Evolutionary conservation across 2,888 invertebrate species (phyloP).

Genomic region (Rapana venosa): DNA sequence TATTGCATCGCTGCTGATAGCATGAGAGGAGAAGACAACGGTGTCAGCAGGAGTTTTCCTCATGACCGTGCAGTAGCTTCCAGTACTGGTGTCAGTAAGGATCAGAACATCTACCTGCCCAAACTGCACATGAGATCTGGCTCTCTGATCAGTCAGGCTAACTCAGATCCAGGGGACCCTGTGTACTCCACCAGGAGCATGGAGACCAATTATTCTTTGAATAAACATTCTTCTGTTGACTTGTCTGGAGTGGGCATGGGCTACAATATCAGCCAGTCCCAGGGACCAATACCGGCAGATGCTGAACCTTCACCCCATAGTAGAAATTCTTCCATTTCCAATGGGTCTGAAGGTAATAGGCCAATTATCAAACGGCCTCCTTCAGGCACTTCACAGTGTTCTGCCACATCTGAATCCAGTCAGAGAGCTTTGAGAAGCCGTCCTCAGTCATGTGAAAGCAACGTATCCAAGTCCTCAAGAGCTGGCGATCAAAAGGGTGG

Average conservation of each 20-base stretch:
- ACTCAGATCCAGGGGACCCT: neutral
- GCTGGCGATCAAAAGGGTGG: neutral
- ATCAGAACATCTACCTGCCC: neutral
- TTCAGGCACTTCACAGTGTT: slow-evolving; percentile 1
- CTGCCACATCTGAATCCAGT: neutral
- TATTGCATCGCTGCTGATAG: neutral
- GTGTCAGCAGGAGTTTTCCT: slow-evolving; percentile 1
- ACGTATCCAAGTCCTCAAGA: neutral
- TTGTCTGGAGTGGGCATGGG: neutral
- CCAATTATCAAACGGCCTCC: slow-evolving; percentile 23
- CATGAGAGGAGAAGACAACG: slow-evolving; percentile 19
- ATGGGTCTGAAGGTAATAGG: neutral
- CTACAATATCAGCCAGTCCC: no score
- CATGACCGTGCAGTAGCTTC: neutral
- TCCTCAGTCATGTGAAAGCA: neutral
- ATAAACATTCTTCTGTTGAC: neutral
- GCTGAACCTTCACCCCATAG: neutral
- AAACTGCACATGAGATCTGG: slow-evolving; percentile 12
- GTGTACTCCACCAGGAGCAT: slow-evolving; percentile 13
- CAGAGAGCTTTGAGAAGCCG: neutral
- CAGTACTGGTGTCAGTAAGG: neutral
- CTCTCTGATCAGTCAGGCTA: slow-evolving; percentile 27
- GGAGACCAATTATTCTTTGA: slow-evolving; percentile 3
- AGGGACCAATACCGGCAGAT: neutral
- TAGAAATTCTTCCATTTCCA: slow-evolving; percentile 23